Evolutionary conservation across 2,113 vertebrate genomes (phyloP).

Genomic region (Phalacrocorax brasilianus): DNA sequence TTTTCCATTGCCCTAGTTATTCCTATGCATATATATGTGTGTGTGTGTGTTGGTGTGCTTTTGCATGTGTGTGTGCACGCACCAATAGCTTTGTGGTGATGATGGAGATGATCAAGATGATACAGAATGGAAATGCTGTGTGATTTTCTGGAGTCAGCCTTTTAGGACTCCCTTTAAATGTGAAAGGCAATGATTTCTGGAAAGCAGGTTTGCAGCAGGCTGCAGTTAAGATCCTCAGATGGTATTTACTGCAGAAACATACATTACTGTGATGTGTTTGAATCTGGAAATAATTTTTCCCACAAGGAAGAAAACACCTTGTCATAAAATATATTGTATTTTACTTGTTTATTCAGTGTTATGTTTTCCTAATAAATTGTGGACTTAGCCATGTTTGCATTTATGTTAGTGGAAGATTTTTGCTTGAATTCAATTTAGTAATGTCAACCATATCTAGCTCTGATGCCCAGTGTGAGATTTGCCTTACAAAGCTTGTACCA

Average conservation of each 20-base stretch:
- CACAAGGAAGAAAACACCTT: conserved; percentile 35
- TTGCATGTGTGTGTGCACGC: not conserved
- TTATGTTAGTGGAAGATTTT: conserved; percentile 5
- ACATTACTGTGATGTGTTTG: not conserved
- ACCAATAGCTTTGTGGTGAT: conserved; percentile 46
- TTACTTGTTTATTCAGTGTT: conserved; percentile 44
- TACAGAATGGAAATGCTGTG: conserved; percentile 41
- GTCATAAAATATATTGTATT: conserved; percentile 16
- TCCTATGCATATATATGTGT: not conserved
- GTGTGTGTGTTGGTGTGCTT: conserved; percentile 26
- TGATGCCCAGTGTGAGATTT: not conserved
- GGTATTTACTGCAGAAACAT: conserved; percentile 24
- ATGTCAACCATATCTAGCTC: not conserved
- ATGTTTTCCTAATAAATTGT: conserved; percentile 6
- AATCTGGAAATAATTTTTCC: conserved; percentile 47
- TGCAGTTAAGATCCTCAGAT: conserved; percentile 26
- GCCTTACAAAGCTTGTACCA: not conserved
- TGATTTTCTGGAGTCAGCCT: conserved; percentile 46
- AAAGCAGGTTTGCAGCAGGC: conserved; percentile 34
- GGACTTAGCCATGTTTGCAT: conserved; percentile 7
- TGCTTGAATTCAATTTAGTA: not conserved
- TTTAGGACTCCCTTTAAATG: conserved; percentile 13
- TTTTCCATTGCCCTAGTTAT: conserved; percentile 54
- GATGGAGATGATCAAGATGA: conserved; percentile 58
- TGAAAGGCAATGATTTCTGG: conserved; percentile 32